Evolutionary conservation across 2,888 invertebrate genomes (phyloP), one percentile per base, ranked within the genome.

Genomic region (Heteromyza rotundicornis): DNA sequence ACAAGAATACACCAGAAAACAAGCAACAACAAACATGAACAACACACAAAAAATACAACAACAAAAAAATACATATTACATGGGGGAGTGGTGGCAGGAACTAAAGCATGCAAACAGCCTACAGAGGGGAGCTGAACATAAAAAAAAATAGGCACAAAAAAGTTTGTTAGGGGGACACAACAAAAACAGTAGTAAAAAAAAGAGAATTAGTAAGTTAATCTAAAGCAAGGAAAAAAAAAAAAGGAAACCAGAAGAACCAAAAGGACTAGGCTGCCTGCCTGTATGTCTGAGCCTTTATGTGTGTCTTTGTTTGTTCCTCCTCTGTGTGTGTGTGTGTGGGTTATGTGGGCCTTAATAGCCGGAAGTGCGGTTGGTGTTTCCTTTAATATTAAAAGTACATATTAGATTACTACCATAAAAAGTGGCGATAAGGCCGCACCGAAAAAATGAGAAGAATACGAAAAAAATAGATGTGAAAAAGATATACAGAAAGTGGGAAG

Each of bases 151-250:
- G 55, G 59, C 57, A 57, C 40, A 57, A 57, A 63, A 58, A 49
- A 57, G 59, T 57, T 35, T n/a, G n/a, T n/a, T 10, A 20, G 1
- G 20, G 44, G 22, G n/a, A n/a, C 19, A 51, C 5, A 2, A 51
- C 8, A 22, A 51, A 51, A 51, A n/a, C 32, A 32, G 17, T 7
- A 40, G n/a, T 24, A 57, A 44, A 57, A 59, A 59, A 3, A 19
- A 17, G 24, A 32, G 61, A 32, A 62, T 64, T 64, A 64, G 61
- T 57, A 54, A 63, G 60, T 64, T 64, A 64, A 64, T 64, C 60
- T 58, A 51, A 32, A 64, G 50, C 49, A 44, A 55, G n/a, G n/a
- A n/a, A n/a, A n/a, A 63, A 60, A 27, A 35, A 52, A 50, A 53
- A 24, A 51, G 22, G 17, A 32, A 2, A 14, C 8, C 32, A 44